Base-by-base conservation (phyloP, 37 sponge, comb jelly and placozoan species). In the Spongilla lacustris region DNA sequence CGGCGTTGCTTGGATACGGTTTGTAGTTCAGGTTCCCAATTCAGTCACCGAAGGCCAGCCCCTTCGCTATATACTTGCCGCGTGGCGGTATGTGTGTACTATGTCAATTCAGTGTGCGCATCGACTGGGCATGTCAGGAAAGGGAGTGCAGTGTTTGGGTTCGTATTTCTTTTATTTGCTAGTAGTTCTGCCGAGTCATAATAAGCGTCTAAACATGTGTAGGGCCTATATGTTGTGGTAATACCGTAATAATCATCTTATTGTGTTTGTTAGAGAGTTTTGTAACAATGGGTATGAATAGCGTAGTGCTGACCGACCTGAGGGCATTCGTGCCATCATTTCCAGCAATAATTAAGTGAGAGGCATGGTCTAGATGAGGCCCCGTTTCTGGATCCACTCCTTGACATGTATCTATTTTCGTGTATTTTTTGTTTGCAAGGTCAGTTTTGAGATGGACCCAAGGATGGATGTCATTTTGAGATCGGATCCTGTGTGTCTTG, bases 1-100 rank as follows among this genome's bases (percentile, higher is more conserved):
- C 58, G 58, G 58, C 58, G 58, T 58, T 58, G 58, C 58, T 58
- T 58, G 58, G 58, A 58, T 58, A 58, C 58, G 58, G 58, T 58
- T 58, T 58, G 58, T 58, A 58, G 58, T 58, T 58, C 58, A 58
- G 58, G 58, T 58, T 58, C 58, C 58, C 58, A 58, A 58, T 58
- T 58, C 58, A 58, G 58, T 58, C 58, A 58, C 58, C 58, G 58
- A 58, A 58, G 58, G 58, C 58, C 58, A 58, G 58, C 58, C 58
- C 58, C 58, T 58, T 58, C 58, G 58, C 58, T 58, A 58, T 58
- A 58, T 58, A 58, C 58, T 58, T 58, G 58, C 58, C 58, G 58
- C 58, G 58, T 58, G 58, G 58, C 58, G 58, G 58, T 58, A 58
- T 58, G 58, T 58, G 58, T 58, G 58, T 58, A 58, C 58, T 58